A percentile compares a stretch with the other conserved stretches of the same genome.
Evolutionary conservation across 2,888 invertebrate genomes (phyloP).

Genomic region (Mechanitis messenoides): DNA sequence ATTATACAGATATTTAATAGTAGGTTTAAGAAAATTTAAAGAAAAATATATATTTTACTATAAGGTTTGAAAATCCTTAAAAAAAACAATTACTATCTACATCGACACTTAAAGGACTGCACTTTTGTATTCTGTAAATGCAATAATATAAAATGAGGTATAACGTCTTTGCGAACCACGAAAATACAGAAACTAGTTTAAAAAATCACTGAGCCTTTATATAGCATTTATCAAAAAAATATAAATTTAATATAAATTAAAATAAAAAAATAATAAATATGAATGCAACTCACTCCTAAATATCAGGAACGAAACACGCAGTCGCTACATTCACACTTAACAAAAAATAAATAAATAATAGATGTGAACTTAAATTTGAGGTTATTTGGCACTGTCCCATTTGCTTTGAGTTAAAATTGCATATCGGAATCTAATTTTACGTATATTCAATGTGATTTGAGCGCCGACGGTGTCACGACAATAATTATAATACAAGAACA

Average conservation of each 20-base stretch:
- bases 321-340: conserved; percentile 74
- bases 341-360: conserved; percentile 59
- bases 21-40: conserved; percentile 15
- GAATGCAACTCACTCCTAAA: conserved; percentile 76
- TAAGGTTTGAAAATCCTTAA: conserved; percentile 23
- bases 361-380: conserved; percentile 67
- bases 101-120: conserved; percentile 33
- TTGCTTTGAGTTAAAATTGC: conserved; percentile 34
- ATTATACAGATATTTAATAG: conserved; percentile 20
- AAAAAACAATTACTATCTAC: conserved; percentile 23
- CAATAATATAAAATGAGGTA: conserved; percentile 29
- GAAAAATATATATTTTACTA: conserved; percentile 18
- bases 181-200: conserved; percentile 30
- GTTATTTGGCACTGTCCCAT: conserved; percentile 76
- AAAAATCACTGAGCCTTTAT: conserved; percentile 70
- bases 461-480: conserved; percentile 43
- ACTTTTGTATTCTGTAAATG: conserved; percentile 26
- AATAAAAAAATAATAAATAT: conserved; percentile 73
- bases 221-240: conserved; percentile 60
- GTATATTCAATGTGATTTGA: conserved; percentile 30
- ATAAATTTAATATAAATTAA: conserved; percentile 65
- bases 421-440: conserved; percentile 40
- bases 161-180: conserved; percentile 23
- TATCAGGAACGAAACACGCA: conserved; percentile 75
- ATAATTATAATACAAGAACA: conserved; percentile 66